Conservation (phyloP, 1,140 invertebrate genomes). For the Bicyclus anynana region DNA sequence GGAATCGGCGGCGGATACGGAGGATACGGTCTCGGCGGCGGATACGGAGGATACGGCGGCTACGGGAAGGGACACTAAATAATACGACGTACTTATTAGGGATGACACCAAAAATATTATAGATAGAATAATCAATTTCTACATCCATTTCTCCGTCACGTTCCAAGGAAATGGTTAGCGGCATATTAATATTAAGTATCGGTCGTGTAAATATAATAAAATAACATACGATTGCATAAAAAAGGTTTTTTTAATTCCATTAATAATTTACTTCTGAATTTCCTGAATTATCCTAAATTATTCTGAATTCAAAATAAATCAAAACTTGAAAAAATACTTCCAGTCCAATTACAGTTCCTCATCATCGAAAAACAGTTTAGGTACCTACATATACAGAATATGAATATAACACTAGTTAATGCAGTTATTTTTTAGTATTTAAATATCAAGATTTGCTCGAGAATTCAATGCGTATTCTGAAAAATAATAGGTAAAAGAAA, state of each 20-base stretch:
- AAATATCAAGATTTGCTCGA: too few relatives aligned
- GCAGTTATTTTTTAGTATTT: too few relatives aligned
- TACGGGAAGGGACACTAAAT: conserved; percentile 40
- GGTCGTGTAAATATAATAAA: conserved; percentile 51
- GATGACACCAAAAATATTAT: conserved; percentile 34
- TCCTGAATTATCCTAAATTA: too few relatives aligned
- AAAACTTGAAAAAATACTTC: too few relatives aligned
- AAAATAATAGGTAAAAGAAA: too few relatives aligned
- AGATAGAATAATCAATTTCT: conserved; percentile 47
- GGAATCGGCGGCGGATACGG: conserved; percentile 24
- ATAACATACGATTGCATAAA: conserved; percentile 26
- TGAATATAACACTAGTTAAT: too few relatives aligned
- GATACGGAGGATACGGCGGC: conserved; percentile 27
- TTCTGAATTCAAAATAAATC: too few relatives aligned
- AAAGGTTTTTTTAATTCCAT: conserved; percentile 7
- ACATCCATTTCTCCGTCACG: conserved; percentile 46
- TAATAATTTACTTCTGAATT: too few relatives aligned
- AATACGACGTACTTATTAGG: conserved; percentile 15
- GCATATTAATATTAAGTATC: conserved; percentile 41
- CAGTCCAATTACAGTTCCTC: too few relatives aligned
- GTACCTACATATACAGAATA: too few relatives aligned
- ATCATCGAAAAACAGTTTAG: too few relatives aligned
- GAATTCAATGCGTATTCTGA: too few relatives aligned
- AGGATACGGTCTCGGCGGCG: conserved; percentile 23
- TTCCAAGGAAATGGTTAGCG: conserved; percentile 56